These are phyloP conservation scores for Oopsacas minuta DNA, from an alignment of 37 sponge, comb jelly and placozoan species.

Conservation along the genomic window DNA sequence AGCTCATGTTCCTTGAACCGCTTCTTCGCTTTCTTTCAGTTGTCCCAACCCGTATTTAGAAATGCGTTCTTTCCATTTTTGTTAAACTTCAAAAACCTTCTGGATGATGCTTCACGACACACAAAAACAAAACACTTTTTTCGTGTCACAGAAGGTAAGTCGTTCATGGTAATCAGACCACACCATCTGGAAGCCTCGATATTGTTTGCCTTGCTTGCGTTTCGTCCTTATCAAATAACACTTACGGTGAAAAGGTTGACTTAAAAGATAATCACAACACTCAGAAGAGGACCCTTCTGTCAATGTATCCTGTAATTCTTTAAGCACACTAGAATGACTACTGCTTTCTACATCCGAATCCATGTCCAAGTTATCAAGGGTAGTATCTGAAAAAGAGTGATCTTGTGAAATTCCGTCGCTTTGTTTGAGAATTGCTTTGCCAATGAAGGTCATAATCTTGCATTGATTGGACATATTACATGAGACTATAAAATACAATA, in stretches of 20 bases:
- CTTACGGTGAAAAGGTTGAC: no score
- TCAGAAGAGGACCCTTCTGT: no score
- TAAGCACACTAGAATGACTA: background rate
- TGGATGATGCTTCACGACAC: no score
- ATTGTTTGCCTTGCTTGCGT: background rate
- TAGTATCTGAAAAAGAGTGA: background rate
- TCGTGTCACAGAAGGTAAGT: slow-evolving; percentile 15
- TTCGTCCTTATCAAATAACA: background rate
- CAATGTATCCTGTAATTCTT: background rate
- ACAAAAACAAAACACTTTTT: no score
- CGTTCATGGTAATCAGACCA: background rate
- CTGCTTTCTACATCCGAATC: background rate
- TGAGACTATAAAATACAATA: no score
- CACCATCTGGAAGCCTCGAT: background rate
- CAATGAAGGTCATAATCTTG: no score
- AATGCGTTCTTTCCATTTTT: no score
- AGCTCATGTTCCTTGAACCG: background rate
- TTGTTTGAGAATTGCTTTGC: no score
- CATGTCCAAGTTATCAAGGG: background rate
- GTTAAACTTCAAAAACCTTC: no score
- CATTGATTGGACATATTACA: no score
- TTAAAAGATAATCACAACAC: no score
- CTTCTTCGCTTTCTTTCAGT: background rate
- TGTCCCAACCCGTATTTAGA: background rate
- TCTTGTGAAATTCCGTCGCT: no score